A percentile compares a stretch with the other conserved stretches of the same genome.
Evolutionary conservation across 64 coral and sea anemone species (phyloP).

Genomic region (Cladopsammia gracilis): DNA sequence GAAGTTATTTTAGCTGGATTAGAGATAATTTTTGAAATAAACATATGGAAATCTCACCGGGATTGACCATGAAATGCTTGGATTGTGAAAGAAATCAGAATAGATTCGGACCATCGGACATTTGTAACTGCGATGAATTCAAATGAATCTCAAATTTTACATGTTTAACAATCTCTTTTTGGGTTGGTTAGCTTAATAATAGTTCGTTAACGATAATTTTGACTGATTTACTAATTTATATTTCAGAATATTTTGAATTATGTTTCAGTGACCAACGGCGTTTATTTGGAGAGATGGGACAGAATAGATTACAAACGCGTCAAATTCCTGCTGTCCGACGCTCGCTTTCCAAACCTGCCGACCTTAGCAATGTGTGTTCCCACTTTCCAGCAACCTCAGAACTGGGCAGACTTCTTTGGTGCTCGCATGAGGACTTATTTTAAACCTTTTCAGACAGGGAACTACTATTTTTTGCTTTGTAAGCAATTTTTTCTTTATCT

Average conservation of each 20-base stretch:
- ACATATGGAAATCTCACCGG: too few relatives aligned
- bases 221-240: neutral
- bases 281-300: conserved; percentile 84
- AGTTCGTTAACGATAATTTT: too few relatives aligned
- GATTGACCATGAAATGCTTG: too few relatives aligned
- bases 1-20: too few relatives aligned
- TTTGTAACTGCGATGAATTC: too few relatives aligned
- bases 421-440: conserved; percentile 69
- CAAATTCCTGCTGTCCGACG: conserved; percentile 35
- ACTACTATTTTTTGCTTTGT: conserved; percentile 27
- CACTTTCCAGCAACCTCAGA: conserved; percentile 58
- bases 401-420: conserved; percentile 81
- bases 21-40: too few relatives aligned
- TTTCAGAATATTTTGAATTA: neutral
- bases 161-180: too few relatives aligned
- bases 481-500: neutral
- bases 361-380: conserved; percentile 15
- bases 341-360: conserved; percentile 70
- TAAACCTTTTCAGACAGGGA: conserved; percentile 43
- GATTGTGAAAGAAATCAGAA: too few relatives aligned
- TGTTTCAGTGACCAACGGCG: conserved; percentile 15
- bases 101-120: too few relatives aligned
- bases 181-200: too few relatives aligned
- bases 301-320: conserved; percentile 70
- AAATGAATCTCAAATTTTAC: too few relatives aligned